phyloP scores from a whole-genome alignment of 2,113 vertebrate genomes.

The Lutjanus erythropterus region DNA sequence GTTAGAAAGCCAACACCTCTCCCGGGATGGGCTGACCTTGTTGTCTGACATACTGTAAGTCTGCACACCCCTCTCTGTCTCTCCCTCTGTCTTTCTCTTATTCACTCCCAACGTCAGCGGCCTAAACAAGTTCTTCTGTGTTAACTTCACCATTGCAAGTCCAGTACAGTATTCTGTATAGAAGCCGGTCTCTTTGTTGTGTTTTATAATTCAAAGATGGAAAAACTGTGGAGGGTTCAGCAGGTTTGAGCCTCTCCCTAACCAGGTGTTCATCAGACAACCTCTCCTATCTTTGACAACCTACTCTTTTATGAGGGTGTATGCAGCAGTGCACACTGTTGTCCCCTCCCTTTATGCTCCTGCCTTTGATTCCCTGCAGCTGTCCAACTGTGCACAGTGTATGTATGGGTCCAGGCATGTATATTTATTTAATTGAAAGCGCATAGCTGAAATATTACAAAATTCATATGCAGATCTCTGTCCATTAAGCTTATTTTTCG shows the following conservation, averaged over 20 bases:
- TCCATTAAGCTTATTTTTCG: not conserved
- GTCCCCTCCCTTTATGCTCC: constrained; percentile 51
- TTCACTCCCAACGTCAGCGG: constrained; percentile 34
- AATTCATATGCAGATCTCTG: constrained; percentile 26
- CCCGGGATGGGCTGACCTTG: constrained; percentile 84
- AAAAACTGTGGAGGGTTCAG: constrained; percentile 58
- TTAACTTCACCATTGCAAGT: constrained; percentile 25
- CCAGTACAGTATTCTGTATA: not conserved
- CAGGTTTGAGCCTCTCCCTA: constrained; percentile 71
- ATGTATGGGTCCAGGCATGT: constrained; percentile 81
- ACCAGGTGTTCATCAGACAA: constrained; percentile 86
- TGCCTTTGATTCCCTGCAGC: constrained; percentile 87
- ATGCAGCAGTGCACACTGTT: constrained; percentile 34
- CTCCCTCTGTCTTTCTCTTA: constrained; percentile 33
- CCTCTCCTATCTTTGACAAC: constrained; percentile 65
- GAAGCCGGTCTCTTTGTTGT: constrained; percentile 26
- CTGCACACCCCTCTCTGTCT: constrained; percentile 63
- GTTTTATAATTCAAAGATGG: constrained; percentile 32
- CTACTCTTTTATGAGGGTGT: constrained; percentile 66
- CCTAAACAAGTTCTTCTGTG: constrained; percentile 41
- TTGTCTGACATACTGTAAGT: constrained; percentile 80
- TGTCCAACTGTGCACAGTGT: constrained; percentile 75
- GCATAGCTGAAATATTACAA: constrained; percentile 77
- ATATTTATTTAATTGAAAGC: constrained; percentile 70
- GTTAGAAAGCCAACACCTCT: constrained; percentile 86